phyloP scores from a whole-genome alignment of 2,797 vertebrate genomes.

The Brachyrhaphis roseni region DNA sequence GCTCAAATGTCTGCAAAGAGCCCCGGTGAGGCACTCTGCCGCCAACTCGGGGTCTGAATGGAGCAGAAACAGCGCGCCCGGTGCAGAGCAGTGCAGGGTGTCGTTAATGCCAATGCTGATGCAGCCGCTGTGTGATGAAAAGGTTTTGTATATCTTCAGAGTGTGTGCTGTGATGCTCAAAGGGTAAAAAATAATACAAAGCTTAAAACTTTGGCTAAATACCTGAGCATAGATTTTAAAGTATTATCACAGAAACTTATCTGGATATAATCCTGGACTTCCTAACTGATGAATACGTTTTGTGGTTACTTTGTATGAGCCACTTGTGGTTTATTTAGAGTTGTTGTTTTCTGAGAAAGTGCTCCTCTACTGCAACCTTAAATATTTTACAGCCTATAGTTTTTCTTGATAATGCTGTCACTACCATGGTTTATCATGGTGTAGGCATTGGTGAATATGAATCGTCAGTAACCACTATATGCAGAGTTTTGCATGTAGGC shows the following conservation, averaged over 20 bases:
- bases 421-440: neutral
- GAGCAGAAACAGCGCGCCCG: constrained; percentile 47
- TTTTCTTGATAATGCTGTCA: neutral
- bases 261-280: neutral
- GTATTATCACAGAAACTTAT: neutral
- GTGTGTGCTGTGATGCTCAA: constrained; percentile 13
- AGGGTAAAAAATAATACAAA: constrained; percentile 34
- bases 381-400: neutral
- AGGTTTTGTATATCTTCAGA: constrained; percentile 28
- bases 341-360: neutral
- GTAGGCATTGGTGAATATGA: neutral
- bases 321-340: neutral
- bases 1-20: constrained; percentile 72
- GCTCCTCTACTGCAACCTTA: neutral
- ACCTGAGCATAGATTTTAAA: neutral
- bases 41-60: constrained; percentile 50
- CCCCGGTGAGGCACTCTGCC: constrained; percentile 56
- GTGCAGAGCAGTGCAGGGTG: constrained; percentile 24
- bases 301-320: too few relatives aligned
- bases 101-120: constrained; percentile 49
- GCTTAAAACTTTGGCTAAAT: constrained; percentile 7
- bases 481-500: neutral
- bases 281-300: neutral
- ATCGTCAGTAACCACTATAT: neutral
- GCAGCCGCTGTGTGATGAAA: constrained; percentile 36